Evolutionary conservation across 1,140 invertebrate species (phyloP).

Genomic region (Diploscapter pachys): DNA sequence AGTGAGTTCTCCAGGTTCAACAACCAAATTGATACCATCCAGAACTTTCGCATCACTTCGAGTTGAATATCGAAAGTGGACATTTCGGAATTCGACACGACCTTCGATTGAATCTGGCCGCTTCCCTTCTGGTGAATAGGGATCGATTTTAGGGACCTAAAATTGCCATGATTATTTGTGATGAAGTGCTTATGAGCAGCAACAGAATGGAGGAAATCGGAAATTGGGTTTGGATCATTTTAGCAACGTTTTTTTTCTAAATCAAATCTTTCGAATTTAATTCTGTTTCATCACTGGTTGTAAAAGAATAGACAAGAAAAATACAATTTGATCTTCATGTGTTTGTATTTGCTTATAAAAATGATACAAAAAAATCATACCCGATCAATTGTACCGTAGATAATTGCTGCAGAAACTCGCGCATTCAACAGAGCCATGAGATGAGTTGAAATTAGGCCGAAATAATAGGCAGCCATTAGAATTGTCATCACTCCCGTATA

Average conservation of each 20-base stretch:
- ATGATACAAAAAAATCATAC: conserved; percentile 29
- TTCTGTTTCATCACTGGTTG: neutral
- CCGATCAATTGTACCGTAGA: conserved; percentile 44
- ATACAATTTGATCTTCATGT: too few species aligned
- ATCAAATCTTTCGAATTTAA: neutral
- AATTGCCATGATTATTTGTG: conserved; percentile 12
- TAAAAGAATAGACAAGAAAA: too few species aligned
- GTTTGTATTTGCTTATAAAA: conserved; percentile 9
- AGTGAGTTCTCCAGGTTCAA: conserved; percentile 79
- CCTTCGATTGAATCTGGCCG: conserved; percentile 47
- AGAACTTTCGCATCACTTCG: conserved; percentile 64
- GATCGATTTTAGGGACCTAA: conserved; percentile 50
- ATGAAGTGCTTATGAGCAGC: too few species aligned
- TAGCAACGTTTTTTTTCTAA: neutral
- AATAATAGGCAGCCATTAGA: conserved; percentile 32
- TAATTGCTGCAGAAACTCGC: conserved; percentile 43
- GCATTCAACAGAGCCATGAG: conserved; percentile 40
- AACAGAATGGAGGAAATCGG: too few species aligned
- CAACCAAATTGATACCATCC: conserved; percentile 77
- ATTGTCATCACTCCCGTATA: conserved; percentile 36
- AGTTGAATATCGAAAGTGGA: conserved; percentile 61
- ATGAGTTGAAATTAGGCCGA: conserved; percentile 40
- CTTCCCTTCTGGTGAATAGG: conserved; percentile 43
- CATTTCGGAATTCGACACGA: conserved; percentile 58
- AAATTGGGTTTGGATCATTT: neutral